Conservation (phyloP, 2,113 vertebrate genomes). For the Pygoscelis adeliae region DNA sequence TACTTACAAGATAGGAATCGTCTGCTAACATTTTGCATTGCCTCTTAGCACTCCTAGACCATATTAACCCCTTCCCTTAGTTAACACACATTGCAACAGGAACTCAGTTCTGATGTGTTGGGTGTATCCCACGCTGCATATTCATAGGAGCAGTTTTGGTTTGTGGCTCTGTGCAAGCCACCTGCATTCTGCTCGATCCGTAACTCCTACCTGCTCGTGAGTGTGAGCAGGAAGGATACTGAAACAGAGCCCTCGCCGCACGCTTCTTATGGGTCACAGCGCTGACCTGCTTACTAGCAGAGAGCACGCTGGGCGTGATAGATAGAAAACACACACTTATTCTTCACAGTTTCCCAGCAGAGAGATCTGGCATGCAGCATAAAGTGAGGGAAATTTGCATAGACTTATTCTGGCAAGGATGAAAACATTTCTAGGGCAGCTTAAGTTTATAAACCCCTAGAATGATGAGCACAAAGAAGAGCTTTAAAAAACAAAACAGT, state of each 20-base stretch:
- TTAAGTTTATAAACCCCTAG: not conserved
- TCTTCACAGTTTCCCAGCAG: not conserved
- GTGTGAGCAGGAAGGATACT: not conserved
- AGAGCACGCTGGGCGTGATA: accelerated
- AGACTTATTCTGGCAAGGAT: not conserved
- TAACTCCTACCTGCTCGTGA: not conserved
- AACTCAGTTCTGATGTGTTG: accelerated
- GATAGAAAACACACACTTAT: not conserved
- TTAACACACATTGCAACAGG: not conserved
- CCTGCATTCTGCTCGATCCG: accelerated
- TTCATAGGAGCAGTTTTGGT: not conserved
- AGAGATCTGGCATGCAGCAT: not conserved
- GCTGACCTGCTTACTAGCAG: not conserved
- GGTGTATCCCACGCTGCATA: accelerated
- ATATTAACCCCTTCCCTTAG: not conserved
- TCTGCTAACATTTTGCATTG: not conserved
- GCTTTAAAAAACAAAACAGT: not conserved
- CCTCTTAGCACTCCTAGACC: not conserved
- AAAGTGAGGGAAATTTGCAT: not conserved
- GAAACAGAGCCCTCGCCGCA: not conserved
- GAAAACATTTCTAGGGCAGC: not conserved
- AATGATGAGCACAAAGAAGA: not conserved
- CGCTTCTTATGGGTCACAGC: not conserved
- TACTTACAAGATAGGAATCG: not conserved
- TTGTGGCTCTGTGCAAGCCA: not conserved